Evolutionary conservation across 2,113 vertebrate genomes (phyloP).

Genomic region (Irena cyanogastra): DNA sequence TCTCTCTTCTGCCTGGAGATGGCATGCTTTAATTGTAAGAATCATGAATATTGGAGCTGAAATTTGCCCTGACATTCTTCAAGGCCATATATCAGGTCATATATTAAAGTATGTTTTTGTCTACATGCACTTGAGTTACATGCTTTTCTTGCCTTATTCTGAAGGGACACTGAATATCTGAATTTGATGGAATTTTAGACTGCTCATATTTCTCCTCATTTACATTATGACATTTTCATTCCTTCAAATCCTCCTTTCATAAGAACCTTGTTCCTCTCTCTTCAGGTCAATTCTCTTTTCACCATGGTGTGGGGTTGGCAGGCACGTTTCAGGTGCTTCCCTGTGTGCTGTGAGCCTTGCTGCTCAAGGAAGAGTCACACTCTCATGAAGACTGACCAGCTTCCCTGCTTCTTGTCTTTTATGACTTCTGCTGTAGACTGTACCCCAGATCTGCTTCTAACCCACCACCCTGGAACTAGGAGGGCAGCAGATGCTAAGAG

Average conservation of each 20-base stretch:
- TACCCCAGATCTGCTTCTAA: neutral
- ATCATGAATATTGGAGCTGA: neutral
- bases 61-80: neutral
- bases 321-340: neutral
- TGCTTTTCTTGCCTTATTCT: neutral
- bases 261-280: neutral
- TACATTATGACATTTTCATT: neutral
- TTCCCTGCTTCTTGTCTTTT: neutral
- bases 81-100: neutral
- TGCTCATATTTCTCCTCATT: neutral
- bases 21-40: neutral
- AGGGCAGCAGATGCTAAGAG: neutral
- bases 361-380: neutral
- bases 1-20: neutral
- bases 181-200: neutral
- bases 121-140: neutral
- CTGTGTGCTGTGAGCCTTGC: neutral
- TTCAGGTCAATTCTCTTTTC: neutral
- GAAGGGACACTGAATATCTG: neutral
- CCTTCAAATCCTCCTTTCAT: neutral
- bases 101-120: neutral
- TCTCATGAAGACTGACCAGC: neutral
- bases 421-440: neutral
- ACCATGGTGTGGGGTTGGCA: neutral
- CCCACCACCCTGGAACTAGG: neutral